Evolutionary conservation across 1,140 invertebrate genomes (phyloP).

Genomic region (Whitmania pigra): DNA sequence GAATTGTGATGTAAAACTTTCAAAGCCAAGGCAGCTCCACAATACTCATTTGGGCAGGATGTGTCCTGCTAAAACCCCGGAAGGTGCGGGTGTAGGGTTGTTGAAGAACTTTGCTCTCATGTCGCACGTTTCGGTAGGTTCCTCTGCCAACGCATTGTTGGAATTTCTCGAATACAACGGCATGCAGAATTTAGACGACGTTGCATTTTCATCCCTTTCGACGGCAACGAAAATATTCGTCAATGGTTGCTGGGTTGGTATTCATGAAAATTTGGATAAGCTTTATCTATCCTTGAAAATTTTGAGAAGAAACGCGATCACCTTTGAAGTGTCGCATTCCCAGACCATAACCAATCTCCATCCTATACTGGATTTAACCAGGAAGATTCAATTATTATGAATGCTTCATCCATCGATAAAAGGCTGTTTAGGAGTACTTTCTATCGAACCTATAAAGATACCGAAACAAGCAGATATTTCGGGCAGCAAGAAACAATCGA

Average conservation of each 20-base stretch:
- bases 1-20: constrained; percentile 91
- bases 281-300: constrained; percentile 89
- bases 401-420: constrained; percentile 91
- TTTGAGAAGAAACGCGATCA: constrained; percentile 95
- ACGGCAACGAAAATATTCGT: constrained; percentile 95
- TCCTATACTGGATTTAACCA: constrained; percentile 98
- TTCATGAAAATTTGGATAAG: constrained; percentile 93
- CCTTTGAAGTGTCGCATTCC: constrained; percentile 95
- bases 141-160: constrained; percentile 89
- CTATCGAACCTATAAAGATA: constrained; percentile 93
- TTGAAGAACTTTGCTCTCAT: constrained; percentile 96
- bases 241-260: constrained; percentile 96
- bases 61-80: constrained; percentile 44
- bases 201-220: constrained; percentile 78
- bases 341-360: constrained; percentile 95
- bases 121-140: constrained; percentile 97
- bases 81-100: constrained; percentile 54
- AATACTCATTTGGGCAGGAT: constrained; percentile 96
- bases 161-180: constrained; percentile 99
- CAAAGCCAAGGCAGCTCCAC: constrained; percentile 91
- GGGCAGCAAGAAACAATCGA: constrained; percentile 97
- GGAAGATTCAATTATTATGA: constrained; percentile 97
- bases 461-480: constrained; percentile 81
- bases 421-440: constrained; percentile 95
- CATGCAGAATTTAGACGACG: constrained; percentile 98